Evolutionary conservation across 2,113 vertebrate genomes (phyloP), one percentile per base, ranked within the genome.

Genomic region (Garra rufa): DNA sequence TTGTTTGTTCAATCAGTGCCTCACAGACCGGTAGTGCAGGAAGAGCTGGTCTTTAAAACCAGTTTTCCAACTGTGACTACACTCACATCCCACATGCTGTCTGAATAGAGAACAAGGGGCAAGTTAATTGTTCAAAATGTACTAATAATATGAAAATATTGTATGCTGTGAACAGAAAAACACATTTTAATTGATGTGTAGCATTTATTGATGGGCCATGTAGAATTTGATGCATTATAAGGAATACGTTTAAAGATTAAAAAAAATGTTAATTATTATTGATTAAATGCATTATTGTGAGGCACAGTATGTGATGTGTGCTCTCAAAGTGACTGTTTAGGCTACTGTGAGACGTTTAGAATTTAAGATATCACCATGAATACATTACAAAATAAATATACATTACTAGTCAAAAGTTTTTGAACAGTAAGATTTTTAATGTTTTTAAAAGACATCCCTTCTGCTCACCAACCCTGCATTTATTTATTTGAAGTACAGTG

Each of bases 1-100:
- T 15, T 86, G 85, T 74, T 85, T 86, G 80, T 86, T 86, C 82
- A 83, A 86, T 88, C 85, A 82, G 48, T 84, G 70, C 76, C 61
- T 86, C 63, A 9, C 28, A 83, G 70, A 86, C 87, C 44, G 52
- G 87, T 82, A 78, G 48, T 84, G 43, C 87, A 84, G 55, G 87
- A 86, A 84, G 65, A 65, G 70, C 76, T 69, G 50, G 85, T 82
- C 41, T 85, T 69, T 55, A 86, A 63, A 88, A 88, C 87, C 85
- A 74, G 87, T 82, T 84, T 28, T 21, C 73, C 77, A 67, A 82
- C 82, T 46, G 65, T 59, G 9, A 38, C 85, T 48, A 65, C 55
- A 65, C 26, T n/a, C 69, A 26, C 21, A 41, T 41, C 26, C 17
- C 69, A 26, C 21, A 41, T 41, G 26, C 57, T 48, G 21, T 70